Percentiles rank a stretch among this genome's conserved stretches.
Evolutionary conservation across 64 coral and sea anemone genomes (phyloP).

Genomic region (Exaiptasia diaphana): DNA sequence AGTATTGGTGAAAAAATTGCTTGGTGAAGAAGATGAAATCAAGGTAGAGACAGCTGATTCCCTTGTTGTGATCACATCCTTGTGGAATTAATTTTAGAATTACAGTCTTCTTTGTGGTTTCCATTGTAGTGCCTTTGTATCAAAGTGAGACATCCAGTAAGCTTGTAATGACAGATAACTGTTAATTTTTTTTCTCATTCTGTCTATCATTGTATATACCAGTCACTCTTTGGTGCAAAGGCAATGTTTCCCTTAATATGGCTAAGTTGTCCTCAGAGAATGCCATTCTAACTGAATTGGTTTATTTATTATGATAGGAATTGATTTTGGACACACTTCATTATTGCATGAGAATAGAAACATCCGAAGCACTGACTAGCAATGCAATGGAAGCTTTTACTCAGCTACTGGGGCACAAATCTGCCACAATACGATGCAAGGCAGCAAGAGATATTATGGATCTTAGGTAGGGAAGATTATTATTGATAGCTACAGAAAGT

Average conservation of each 20-base stretch:
- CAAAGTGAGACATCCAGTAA: too few relatives aligned
- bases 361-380: conserved; percentile 68
- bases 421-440: conserved; percentile 63
- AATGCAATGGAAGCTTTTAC: conserved; percentile 86
- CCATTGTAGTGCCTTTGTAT: too few relatives aligned
- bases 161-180: too few relatives aligned
- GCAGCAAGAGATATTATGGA: conserved; percentile 99
- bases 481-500: neutral
- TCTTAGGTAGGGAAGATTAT: conserved; percentile 65
- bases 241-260: too few relatives aligned
- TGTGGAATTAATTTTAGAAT: too few relatives aligned
- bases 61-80: too few relatives aligned
- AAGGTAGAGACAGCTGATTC: too few relatives aligned
- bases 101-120: too few relatives aligned
- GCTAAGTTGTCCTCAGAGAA: neutral
- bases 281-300: neutral
- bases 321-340: conserved; percentile 89
- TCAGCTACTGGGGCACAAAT: conserved; percentile 58
- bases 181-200: too few relatives aligned
- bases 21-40: conserved; percentile 92
- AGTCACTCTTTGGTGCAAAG: too few relatives aligned
- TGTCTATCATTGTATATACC: too few relatives aligned
- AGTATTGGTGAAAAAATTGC: conserved; percentile 76
- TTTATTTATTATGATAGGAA: conserved; percentile 19
- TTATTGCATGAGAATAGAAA: conserved; percentile 93